Percentiles rank a stretch among this genome's conserved stretches.
Conservation (phyloP, 35 echinoderm and acorn worm species). For the Nesometra sesokonis region DNA sequence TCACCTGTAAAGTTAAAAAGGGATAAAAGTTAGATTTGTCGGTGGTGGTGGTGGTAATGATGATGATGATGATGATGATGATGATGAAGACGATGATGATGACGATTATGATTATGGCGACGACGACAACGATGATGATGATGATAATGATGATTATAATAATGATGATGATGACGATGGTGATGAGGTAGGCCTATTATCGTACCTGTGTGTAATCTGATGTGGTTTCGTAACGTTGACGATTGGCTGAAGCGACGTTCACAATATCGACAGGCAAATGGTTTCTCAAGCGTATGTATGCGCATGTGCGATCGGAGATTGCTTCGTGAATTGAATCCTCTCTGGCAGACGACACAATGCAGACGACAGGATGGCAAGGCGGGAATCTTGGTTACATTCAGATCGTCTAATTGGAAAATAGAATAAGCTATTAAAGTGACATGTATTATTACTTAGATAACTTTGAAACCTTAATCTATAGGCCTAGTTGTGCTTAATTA, state of each 20-base stretch:
- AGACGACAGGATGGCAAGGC: conserved; percentile 38
- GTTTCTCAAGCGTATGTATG: conserved; percentile 91
- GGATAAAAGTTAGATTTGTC: too few relatives aligned
- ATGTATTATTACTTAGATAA: too few relatives aligned
- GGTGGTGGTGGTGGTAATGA: too few relatives aligned
- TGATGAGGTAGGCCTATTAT: not conserved
- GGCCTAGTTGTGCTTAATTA: too few relatives aligned
- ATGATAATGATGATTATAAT: too few relatives aligned
- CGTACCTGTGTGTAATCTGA: conserved; percentile 75
- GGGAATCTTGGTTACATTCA: conserved; percentile 22
- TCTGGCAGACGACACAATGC: conserved; percentile 73
- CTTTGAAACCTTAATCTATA: too few relatives aligned
- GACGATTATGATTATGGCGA: too few relatives aligned
- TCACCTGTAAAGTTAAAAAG: conserved; percentile 38
- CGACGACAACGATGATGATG: too few relatives aligned
- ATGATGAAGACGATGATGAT: too few relatives aligned
- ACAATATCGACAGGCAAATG: conserved; percentile 87
- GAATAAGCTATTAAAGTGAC: too few relatives aligned
- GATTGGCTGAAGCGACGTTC: conserved; percentile 93
- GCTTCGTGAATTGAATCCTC: conserved; percentile 94
- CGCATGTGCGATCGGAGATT: conserved; percentile 96
- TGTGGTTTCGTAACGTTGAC: conserved; percentile 83
- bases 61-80: too few relatives aligned
- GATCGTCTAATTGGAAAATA: too few relatives aligned
- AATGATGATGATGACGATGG: not conserved